phyloP scores from a whole-genome alignment of 2,888 invertebrate species.

The Lutraria lutraria region DNA sequence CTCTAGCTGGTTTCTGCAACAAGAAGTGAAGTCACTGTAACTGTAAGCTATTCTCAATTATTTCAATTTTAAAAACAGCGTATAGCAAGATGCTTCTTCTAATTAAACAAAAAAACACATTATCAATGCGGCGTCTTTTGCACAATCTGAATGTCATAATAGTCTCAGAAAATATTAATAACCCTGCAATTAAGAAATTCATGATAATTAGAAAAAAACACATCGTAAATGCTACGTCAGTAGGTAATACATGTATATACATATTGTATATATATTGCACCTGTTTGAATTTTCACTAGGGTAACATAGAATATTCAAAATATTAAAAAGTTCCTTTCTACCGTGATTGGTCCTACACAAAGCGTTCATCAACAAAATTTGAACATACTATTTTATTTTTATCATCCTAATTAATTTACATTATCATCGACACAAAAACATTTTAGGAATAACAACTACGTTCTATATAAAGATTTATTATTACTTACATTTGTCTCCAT shows the following conservation, averaged over 20 bases:
- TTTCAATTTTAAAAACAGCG: neutral
- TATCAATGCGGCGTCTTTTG: neutral
- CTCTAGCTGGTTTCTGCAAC: constrained; percentile 23
- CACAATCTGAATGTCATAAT: neutral
- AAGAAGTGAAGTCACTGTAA: neutral
- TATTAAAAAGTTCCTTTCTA: no score
- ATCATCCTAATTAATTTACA: neutral
- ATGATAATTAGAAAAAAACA: no score
- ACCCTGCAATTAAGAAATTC: neutral
- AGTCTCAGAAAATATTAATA: neutral
- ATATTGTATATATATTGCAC: no score
- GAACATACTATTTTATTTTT: neutral
- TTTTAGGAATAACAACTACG: no score
- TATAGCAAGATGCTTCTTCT: neutral
- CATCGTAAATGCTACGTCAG: no score
- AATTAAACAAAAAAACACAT: neutral
- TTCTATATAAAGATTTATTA: neutral
- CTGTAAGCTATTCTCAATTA: no score
- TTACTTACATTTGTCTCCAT: constrained; percentile 25
- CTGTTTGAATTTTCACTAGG: no score
- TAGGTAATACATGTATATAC: no score
- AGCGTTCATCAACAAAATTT: neutral
- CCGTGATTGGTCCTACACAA: neutral
- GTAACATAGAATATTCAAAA: no score
- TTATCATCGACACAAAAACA: neutral